These are phyloP conservation scores for Laupala kohalensis DNA, from an alignment of 1,140 invertebrate species.

Conservation along the genomic window DNA sequence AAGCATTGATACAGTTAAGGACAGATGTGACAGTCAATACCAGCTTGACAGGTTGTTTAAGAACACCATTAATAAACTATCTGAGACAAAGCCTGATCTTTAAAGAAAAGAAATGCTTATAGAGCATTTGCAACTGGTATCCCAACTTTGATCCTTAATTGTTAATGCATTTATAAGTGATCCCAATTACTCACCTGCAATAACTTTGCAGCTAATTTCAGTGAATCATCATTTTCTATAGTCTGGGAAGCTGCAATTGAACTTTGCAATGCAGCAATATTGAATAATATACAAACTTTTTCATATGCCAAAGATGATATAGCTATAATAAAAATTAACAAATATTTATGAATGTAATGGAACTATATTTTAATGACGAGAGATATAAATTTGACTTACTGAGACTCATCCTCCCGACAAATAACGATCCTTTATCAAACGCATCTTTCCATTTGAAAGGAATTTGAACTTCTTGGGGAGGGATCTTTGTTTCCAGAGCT, in stretches of 20 bases:
- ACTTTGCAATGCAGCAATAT: conserved; percentile 89
- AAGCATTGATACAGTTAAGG: background rate
- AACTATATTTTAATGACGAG: background rate
- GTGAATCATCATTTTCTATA: conserved; percentile 80
- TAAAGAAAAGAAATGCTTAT: too few relatives aligned
- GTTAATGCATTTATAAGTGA: too few relatives aligned
- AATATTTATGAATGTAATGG: background rate
- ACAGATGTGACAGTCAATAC: background rate
- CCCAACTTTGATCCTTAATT: too few relatives aligned
- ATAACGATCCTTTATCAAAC: conserved; percentile 90
- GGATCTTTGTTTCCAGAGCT: conserved; percentile 85
- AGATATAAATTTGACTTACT: conserved; percentile 47
- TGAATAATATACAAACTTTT: conserved; percentile 90
- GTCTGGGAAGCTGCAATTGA: conserved; percentile 74
- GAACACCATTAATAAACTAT: background rate
- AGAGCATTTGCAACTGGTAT: too few relatives aligned
- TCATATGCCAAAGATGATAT: conserved; percentile 80
- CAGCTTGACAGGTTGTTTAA: background rate
- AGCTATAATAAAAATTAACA: conserved; percentile 37
- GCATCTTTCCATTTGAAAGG: conserved; percentile 99
- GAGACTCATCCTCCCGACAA: conserved; percentile 81
- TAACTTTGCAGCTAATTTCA: conserved; percentile 85
- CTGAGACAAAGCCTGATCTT: background rate
- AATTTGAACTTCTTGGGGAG: conserved; percentile 77
- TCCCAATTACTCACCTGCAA: conserved; percentile 65